phyloP scores from a whole-genome alignment of 2,797 vertebrate species.

The Decapterus maruadsi region DNA sequence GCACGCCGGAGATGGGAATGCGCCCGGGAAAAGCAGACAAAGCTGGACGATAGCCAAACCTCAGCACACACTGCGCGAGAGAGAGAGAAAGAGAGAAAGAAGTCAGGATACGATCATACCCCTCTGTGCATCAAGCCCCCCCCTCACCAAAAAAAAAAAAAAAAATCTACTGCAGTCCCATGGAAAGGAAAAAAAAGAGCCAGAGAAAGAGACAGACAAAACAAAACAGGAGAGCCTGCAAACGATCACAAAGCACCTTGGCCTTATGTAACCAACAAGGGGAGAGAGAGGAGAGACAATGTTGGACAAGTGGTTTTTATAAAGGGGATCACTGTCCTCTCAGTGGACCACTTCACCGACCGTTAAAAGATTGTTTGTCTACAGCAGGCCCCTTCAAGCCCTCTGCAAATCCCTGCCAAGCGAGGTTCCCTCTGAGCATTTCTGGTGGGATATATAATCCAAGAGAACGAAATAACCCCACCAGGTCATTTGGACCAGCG shows the following conservation, averaged over 20 bases:
- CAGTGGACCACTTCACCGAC: slow-evolving; percentile 81
- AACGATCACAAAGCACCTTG: slow-evolving; percentile 80
- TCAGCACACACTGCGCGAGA: slow-evolving; percentile 63
- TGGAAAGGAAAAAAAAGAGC: slow-evolving; percentile 40
- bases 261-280: slow-evolving; percentile 72
- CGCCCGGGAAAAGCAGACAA: slow-evolving; percentile 78
- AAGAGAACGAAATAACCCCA: slow-evolving; percentile 50
- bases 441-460: slow-evolving; percentile 61
- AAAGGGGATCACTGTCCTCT: slow-evolving; percentile 81
- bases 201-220: slow-evolving; percentile 53
- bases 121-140: slow-evolving; percentile 46
- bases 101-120: slow-evolving; percentile 78
- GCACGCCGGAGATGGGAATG: slow-evolving; percentile 74
- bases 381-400: slow-evolving; percentile 62
- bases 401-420: slow-evolving; percentile 61
- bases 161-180: slow-evolving; percentile 41
- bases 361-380: slow-evolving; percentile 82
- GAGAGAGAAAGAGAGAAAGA: slow-evolving; percentile 2
- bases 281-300: slow-evolving; percentile 66
- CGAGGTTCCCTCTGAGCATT: slow-evolving; percentile 60
- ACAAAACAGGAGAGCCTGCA: slow-evolving; percentile 72
- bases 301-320: slow-evolving; percentile 83
- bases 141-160: slow-evolving; percentile 62
- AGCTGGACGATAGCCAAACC: slow-evolving; percentile 82
- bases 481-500: slow-evolving; percentile 54